Conservation (phyloP, 2,797 vertebrate genomes). For the Meriones psammophilus region DNA sequence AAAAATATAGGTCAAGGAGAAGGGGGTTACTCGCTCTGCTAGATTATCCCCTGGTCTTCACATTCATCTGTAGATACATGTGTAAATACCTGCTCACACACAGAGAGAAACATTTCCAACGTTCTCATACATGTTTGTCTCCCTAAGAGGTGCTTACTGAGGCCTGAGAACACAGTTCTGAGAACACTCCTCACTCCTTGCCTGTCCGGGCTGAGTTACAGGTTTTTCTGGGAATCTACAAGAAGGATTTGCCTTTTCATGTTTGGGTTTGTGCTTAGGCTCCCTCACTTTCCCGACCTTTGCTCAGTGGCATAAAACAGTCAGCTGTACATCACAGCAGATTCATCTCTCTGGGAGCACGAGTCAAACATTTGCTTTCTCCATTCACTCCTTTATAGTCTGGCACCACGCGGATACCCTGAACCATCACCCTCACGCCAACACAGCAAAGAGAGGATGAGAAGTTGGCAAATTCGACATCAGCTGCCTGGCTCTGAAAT, state of each 20-base stretch:
- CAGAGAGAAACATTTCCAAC: background rate
- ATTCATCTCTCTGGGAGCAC: background rate
- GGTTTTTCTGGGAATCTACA: background rate
- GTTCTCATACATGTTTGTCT: accelerated
- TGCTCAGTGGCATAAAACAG: background rate
- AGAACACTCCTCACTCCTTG: background rate
- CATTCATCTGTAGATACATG: background rate
- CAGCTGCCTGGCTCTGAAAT: conserved; percentile 37
- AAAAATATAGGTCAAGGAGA: background rate
- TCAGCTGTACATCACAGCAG: background rate
- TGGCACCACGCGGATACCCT: background rate
- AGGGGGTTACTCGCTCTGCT: no score
- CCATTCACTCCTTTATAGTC: conserved; percentile 30
- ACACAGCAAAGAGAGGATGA: background rate
- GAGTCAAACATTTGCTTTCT: conserved; percentile 30
- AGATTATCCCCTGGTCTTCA: background rate
- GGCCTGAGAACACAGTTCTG: accelerated
- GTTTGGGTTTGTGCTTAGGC: background rate
- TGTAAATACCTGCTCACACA: background rate
- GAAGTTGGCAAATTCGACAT: background rate
- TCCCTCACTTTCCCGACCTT: background rate
- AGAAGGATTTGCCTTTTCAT: background rate
- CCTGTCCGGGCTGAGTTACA: background rate
- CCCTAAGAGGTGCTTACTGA: background rate
- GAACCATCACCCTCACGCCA: background rate